Evolutionary conservation across 2,113 vertebrate genomes (phyloP).

Genomic region (Cebidichthys violaceus): DNA sequence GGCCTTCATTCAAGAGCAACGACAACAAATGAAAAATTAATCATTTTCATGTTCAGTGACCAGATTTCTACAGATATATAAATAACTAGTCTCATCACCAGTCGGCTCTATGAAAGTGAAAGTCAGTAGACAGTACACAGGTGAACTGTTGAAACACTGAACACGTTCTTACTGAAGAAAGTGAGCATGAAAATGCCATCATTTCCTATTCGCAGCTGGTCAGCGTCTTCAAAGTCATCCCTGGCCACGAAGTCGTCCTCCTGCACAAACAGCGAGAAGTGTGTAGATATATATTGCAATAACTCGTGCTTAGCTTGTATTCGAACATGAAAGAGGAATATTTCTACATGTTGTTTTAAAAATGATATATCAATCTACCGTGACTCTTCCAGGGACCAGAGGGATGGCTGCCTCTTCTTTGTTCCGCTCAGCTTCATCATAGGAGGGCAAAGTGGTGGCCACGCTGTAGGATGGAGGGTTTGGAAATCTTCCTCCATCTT

Average conservation of each 20-base stretch:
- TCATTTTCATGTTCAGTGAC: background rate
- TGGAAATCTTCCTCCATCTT: constrained; percentile 91
- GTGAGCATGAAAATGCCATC: constrained; percentile 99
- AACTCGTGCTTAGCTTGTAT: background rate
- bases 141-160: background rate
- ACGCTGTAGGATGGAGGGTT: constrained; percentile 98
- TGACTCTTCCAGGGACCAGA: constrained; percentile 92
- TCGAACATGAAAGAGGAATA: background rate
- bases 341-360: background rate
- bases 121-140: too few species aligned
- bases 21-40: background rate
- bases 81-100: background rate
- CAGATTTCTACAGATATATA: background rate
- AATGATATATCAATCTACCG: constrained; percentile 39
- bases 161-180: constrained; percentile 95
- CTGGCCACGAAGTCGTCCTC: constrained; percentile 96
- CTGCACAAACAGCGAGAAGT: constrained; percentile 75
- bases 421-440: constrained; percentile 95
- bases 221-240: constrained; percentile 97
- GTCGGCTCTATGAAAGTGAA: background rate
- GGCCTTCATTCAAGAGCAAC: background rate
- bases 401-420: constrained; percentile 93
- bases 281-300: background rate
- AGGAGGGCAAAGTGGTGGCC: constrained; percentile 94
- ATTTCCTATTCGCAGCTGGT: constrained; percentile 99